phyloP scores from a whole-genome alignment of 2,888 invertebrate species.

The Orthosia gothica region DNA sequence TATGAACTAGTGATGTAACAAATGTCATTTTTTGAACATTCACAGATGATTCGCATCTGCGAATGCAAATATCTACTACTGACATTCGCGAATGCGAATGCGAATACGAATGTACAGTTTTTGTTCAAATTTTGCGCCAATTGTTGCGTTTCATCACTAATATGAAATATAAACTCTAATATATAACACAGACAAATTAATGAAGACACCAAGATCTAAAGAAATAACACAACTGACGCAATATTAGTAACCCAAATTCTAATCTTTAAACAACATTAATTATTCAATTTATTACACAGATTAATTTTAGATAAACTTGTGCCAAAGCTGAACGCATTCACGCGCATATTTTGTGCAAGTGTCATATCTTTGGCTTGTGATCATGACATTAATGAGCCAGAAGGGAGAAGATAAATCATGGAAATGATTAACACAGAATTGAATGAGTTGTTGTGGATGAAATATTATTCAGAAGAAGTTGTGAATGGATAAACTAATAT shows the following conservation, averaged over 20 bases:
- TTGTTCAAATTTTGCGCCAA: too few species aligned
- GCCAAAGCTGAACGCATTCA: slow-evolving; percentile 37
- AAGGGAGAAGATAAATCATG: slow-evolving; percentile 6
- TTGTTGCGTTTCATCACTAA: too few species aligned
- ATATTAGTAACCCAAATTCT: slow-evolving; percentile 18
- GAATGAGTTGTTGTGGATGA: not conserved
- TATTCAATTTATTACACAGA: slow-evolving; percentile 10
- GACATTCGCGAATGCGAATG: too few species aligned
- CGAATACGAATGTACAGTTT: too few species aligned
- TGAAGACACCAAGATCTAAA: slow-evolving; percentile 5
- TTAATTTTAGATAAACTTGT: slow-evolving; percentile 16
- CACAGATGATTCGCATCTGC: too few species aligned
- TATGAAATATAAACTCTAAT: too few species aligned
- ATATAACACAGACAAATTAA: too few species aligned
- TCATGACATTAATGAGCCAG: slow-evolving; percentile 4
- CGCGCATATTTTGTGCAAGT: slow-evolving; percentile 6
- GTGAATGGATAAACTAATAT: not conserved
- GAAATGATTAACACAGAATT: not conserved
- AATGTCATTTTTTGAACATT: too few species aligned
- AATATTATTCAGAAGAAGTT: not conserved
- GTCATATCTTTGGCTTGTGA: slow-evolving; percentile 5
- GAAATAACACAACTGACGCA: slow-evolving; percentile 6
- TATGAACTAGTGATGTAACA: too few species aligned
- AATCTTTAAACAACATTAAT: not conserved
- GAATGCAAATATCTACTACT: too few species aligned